Base-by-base conservation (phyloP, 2,888 invertebrate species). In the Bhutanitis thaidina region DNA sequence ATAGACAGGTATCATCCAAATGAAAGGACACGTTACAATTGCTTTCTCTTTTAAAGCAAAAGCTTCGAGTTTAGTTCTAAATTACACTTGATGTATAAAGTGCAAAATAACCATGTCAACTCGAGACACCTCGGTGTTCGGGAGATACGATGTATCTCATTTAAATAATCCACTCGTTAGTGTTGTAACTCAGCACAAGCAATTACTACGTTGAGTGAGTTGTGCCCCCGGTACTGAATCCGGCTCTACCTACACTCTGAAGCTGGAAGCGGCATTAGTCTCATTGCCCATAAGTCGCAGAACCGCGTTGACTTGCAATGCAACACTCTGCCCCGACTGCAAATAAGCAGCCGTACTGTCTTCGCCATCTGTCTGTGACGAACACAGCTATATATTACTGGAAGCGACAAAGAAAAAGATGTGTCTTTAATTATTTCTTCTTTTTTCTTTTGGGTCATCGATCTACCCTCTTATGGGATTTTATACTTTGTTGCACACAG, bases 131-230 rank as follows among this genome's bases (percentile, higher is more conserved):
- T 40, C 20, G n/a, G 40, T 29, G 25, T 25, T 39, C n/a, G 12
- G 14, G 27, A 20, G 62, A 63, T 62, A 61, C 61, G 62, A 43
- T 20, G 43, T 12, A 25, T 43, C 43, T 43, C 15, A 43, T 43
- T 43, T 43, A 13, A 32, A 43, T 43, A 43, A 43, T 43, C 43
- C 20, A 20, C 20, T 32, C n/a, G 34, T 34, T 34, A 32, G 32
- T n/a, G 30, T 30, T 43, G 32, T 32, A 30, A 29, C 38, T 16
- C n/a, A 5, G 39, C 27, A 25, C 25, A 13, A 13, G 29, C 45
- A 29, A 37, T 37, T 45, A 45, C 36, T 10, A 45, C 29, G 37
- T 45, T 27, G 15, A 38, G 38, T 38, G 10, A 44, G 44, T 30
- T 9, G 20, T 12, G 15, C 30, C 16, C 15, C 16, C 15, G 37